These are phyloP conservation scores for Brachionus angularis DNA, from an alignment of 1,140 invertebrate genomes.

Conservation along the genomic window DNA sequence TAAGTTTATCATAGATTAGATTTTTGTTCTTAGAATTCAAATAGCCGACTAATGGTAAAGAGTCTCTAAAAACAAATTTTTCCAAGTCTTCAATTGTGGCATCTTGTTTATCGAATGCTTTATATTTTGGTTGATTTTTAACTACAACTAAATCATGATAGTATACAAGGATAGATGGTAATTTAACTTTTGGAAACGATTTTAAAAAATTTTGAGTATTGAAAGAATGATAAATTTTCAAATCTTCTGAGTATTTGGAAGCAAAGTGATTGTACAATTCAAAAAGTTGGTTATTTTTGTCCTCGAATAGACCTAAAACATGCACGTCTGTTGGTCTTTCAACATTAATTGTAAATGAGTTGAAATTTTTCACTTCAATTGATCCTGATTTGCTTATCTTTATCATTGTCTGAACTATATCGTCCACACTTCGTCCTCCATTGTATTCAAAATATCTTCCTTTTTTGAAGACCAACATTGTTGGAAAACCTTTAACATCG, in stretches of 20 bases:
- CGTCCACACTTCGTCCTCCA: conserved; percentile 16
- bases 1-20: conserved; percentile 3
- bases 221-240: conserved; percentile 20
- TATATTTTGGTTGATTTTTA: not conserved
- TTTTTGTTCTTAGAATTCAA: conserved; percentile 1
- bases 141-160: conserved; percentile 28
- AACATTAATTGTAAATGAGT: not conserved
- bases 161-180: not conserved
- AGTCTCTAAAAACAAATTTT: conserved; percentile 20
- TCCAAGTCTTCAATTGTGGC: conserved; percentile 21
- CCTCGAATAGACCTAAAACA: not conserved
- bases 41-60: conserved; percentile 18
- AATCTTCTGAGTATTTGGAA: conserved; percentile 26
- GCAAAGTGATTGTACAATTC: conserved; percentile 29
- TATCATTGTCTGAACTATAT: conserved; percentile 36
- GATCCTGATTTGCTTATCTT: not conserved
- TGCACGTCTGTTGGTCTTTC: not conserved
- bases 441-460: conserved; percentile 58
- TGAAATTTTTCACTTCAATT: conserved; percentile 20
- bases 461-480: conserved; percentile 91
- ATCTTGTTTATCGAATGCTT: not conserved
- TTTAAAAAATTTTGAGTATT: not conserved
- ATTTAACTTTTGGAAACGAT: conserved; percentile 13
- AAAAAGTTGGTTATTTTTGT: not conserved
- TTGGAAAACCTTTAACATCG: conserved; percentile 86